Percentiles rank a stretch among this genome's conserved stretches.
Conservation (phyloP, 2,113 vertebrate species). For the Engystomops pustulosus region DNA sequence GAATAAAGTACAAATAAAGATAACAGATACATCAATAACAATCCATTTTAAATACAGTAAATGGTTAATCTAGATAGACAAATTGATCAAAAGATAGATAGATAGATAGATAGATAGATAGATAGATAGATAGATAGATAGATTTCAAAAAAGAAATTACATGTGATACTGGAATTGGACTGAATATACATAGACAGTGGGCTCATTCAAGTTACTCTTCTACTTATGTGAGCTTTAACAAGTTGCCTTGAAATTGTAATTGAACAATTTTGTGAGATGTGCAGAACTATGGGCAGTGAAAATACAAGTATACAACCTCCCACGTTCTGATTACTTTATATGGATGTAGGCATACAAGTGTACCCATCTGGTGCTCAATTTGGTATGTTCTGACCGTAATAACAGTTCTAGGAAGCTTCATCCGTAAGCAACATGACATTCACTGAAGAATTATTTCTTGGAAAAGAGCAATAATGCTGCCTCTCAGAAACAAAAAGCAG, state of each 20-base stretch:
- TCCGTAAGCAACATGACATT: conserved; percentile 44
- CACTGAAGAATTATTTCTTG: conserved; percentile 49
- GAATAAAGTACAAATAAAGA: no score
- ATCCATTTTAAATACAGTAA: no score
- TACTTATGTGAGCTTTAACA: background rate
- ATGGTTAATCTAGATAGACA: background rate
- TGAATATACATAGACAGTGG: background rate
- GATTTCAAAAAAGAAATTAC: background rate
- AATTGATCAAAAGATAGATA: no score
- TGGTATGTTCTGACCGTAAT: conserved; percentile 42
- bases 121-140: background rate
- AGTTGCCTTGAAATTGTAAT: conserved; percentile 21
- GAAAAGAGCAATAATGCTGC: conserved; percentile 53
- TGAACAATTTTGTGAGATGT: background rate
- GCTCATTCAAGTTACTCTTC: background rate
- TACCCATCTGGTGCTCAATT: conserved; percentile 44
- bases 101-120: background rate
- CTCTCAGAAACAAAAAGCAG: conserved; percentile 43
- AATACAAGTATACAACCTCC: background rate
- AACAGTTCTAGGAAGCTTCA: conserved; percentile 51
- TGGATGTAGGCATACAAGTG: conserved; percentile 21
- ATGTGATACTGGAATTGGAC: background rate
- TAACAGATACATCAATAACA: no score
- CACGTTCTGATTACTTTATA: conserved; percentile 23
- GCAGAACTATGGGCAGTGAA: conserved; percentile 13